Evolutionary conservation across 1,140 invertebrate species (phyloP).

Genomic region (Pseudobourletiella spinata): DNA sequence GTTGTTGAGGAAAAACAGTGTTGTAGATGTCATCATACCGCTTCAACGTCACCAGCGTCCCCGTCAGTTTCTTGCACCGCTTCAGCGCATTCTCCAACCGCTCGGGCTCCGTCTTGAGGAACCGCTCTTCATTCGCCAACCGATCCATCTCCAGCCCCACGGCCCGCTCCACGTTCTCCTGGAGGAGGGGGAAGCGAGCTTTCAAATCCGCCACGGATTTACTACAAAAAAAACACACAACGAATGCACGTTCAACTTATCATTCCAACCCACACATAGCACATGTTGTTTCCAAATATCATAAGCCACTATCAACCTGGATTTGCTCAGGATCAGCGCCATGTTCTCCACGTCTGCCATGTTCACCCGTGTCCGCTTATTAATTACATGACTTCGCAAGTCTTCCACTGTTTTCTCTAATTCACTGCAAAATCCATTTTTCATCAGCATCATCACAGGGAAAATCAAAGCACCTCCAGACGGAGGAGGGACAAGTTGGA

Average conservation of each 20-base stretch:
- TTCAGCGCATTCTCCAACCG: constrained; percentile 78
- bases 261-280: no score
- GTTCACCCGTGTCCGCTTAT: constrained; percentile 85
- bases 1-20: no score
- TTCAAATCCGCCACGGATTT: constrained; percentile 94
- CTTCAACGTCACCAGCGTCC: constrained; percentile 90
- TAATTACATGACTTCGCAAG: constrained; percentile 86
- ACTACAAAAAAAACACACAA: constrained; percentile 45
- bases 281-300: not conserved
- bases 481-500: no score
- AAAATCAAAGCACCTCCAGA: no score
- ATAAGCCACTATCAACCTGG: constrained; percentile 38
- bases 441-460: not conserved
- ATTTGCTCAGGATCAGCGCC: constrained; percentile 79
- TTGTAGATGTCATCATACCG: no score
- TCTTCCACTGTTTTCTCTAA: constrained; percentile 90
- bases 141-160: constrained; percentile 89
- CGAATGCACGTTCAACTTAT: not conserved
- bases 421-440: constrained; percentile 51
- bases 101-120: constrained; percentile 90
- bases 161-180: constrained; percentile 78
- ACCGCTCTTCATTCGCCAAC: constrained; percentile 84
- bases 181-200: constrained; percentile 75
- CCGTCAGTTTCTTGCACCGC: constrained; percentile 91
- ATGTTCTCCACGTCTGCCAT: constrained; percentile 95